Evolutionary conservation across 2,888 invertebrate species (phyloP), one percentile per base, ranked within the genome.

Genomic region (Caenorhabditis sp.): DNA sequence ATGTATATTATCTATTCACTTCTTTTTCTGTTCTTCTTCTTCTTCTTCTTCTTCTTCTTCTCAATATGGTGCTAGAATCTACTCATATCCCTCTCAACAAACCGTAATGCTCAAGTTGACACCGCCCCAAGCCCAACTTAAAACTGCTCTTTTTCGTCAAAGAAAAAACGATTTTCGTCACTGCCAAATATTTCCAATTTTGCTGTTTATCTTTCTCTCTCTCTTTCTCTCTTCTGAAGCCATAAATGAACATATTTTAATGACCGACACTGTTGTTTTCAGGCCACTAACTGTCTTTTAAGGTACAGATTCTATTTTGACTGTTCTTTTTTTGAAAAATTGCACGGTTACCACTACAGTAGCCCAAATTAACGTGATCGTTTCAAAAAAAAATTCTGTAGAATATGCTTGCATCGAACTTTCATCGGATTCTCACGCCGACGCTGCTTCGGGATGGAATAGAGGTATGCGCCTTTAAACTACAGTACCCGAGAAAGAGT

Each of bases 31-130:
- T 58, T 43, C 27, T 27, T 20, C 20, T 41, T 15, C 37, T 8
- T 48, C n/a, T 45, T 50, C 41, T 55, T 26, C 48, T 48, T 43
- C 41, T 56, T 39, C 59, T 39, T 53, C 46, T 70, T 71, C 43
- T 48, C 65, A 43, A 35, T 56, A 41, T 68, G 70, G 70, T 70
- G 70, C 70, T 70, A 70, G 70, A 59, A 52, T 48, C 48, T 66
- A 45, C 17, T 45, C 70, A 70, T 70, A 70, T 70, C 70, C 59
- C 56, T 43, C 32, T 46, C 61, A 48, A 71, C 61, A n/a, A n/a
- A n/a, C 61, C 52, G 41, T 55, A 52, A 41, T 62, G 61, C 71
- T 71, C 71, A 68, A 68, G 35, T 32, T 46, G 37, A 41, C 20
- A 9, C 15, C 39, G 39, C 61, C 43, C 52, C 39, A n/a, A n/a